These are phyloP conservation scores for Limnephilus rhombicus DNA, from an alignment of 2,888 invertebrate species.

Conservation along the genomic window DNA sequence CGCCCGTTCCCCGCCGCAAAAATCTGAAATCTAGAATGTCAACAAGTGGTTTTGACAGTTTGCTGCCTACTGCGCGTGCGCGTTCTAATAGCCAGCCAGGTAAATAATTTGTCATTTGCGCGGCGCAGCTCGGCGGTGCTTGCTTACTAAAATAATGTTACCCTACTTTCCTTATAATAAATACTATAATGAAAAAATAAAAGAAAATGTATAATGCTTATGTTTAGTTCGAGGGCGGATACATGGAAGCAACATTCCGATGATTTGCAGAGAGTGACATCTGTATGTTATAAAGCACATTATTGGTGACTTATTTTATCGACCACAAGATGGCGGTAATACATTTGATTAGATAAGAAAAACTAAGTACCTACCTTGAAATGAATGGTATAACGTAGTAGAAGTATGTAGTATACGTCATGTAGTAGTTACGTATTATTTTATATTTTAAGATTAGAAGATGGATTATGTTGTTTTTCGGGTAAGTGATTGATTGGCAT, in stretches of 20 bases:
- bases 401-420: too few species aligned
- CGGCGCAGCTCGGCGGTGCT: not conserved
- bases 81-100: not conserved
- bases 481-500: too few species aligned
- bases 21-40: constrained; percentile 12
- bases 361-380: not conserved
- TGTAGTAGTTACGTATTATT: too few species aligned
- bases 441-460: too few species aligned
- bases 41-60: constrained; percentile 46
- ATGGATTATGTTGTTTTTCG: too few species aligned
- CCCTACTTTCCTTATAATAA: not conserved
- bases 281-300: not conserved
- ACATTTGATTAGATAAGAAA: not conserved
- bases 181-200: not conserved
- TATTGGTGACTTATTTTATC: not conserved
- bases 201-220: not conserved
- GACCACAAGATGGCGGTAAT: not conserved
- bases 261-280: not conserved
- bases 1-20: constrained; percentile 21
- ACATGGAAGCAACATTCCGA: not conserved
- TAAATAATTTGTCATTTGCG: not conserved
- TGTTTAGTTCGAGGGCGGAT: too few species aligned
- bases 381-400: too few species aligned
- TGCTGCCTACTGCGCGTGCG: not conserved
- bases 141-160: not conserved